Evolutionary conservation across 2,888 invertebrate species (phyloP).

Genomic region (Campoplex capitator): DNA sequence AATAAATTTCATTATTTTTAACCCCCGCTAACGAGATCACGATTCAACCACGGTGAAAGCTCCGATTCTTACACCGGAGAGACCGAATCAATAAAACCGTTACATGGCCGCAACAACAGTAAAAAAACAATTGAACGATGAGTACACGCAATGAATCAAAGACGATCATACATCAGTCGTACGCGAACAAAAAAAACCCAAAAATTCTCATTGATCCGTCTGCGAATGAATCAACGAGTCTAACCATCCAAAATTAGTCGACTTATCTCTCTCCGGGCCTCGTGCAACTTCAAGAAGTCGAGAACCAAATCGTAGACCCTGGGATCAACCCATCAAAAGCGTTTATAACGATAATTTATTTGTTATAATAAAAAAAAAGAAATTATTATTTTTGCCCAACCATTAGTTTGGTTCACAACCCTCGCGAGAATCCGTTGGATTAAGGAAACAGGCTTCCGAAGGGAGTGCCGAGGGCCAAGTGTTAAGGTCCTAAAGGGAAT

Average conservation of each 20-base stretch:
- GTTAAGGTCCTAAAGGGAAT: neutral
- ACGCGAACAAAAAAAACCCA: neutral
- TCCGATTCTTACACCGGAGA: neutral
- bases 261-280: too few species aligned
- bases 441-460: neutral
- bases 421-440: neutral
- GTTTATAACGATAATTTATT: neutral
- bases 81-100: neutral
- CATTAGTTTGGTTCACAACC: neutral
- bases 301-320: neutral
- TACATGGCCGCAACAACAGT: neutral
- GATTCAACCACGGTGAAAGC: neutral
- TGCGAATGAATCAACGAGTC: neutral
- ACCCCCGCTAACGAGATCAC: neutral
- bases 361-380: neutral
- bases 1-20: neutral
- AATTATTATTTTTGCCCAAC: neutral
- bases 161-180: neutral
- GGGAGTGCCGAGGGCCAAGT: neutral
- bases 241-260: neutral
- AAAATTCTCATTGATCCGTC: neutral
- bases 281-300: neutral
- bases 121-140: neutral
- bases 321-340: neutral
- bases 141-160: neutral